Evolutionary conservation across 2,113 vertebrate species (phyloP).

Genomic region (Eulemur macaco): DNA sequence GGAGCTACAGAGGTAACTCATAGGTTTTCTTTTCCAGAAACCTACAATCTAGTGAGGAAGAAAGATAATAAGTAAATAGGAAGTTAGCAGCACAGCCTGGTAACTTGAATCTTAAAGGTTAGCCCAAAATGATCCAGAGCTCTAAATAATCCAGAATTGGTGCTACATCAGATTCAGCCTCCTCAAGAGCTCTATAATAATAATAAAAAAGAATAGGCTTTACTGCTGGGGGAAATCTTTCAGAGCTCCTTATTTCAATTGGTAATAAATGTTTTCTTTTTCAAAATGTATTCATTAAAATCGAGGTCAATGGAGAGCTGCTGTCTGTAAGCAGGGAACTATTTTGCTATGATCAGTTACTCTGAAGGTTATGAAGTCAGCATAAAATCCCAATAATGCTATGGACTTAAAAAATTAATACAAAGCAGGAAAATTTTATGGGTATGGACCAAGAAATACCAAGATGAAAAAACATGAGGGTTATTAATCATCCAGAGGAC

Average conservation of each 20-base stretch:
- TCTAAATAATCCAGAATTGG: not conserved
- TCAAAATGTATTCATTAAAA: slow-evolving; percentile 63
- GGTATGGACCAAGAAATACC: slow-evolving; percentile 58
- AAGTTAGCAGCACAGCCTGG: not conserved
- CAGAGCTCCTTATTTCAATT: not conserved
- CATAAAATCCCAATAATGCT: slow-evolving; percentile 73
- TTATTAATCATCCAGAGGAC: slow-evolving; percentile 23
- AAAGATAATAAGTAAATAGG: not conserved
- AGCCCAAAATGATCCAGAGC: not conserved
- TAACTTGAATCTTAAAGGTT: not conserved
- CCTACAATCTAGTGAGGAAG: not conserved
- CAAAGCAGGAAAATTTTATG: slow-evolving; percentile 61
- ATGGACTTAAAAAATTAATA: slow-evolving; percentile 61
- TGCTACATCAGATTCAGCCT: not conserved
- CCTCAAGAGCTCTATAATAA: not conserved
- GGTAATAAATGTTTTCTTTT: slow-evolving; percentile 59
- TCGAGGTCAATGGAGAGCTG: slow-evolving; percentile 53
- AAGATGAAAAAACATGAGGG: slow-evolving; percentile 5
- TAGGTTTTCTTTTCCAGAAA: not conserved
- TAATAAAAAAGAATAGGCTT: not conserved
- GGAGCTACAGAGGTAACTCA: not conserved
- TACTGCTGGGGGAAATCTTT: not conserved
- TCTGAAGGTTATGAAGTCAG: slow-evolving; percentile 76
- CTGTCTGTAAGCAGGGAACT: slow-evolving; percentile 29
- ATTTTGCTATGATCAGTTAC: slow-evolving; percentile 67